These are phyloP conservation scores for Promerops cafer DNA, from an alignment of 2,113 vertebrate species.

Conservation along the genomic window DNA sequence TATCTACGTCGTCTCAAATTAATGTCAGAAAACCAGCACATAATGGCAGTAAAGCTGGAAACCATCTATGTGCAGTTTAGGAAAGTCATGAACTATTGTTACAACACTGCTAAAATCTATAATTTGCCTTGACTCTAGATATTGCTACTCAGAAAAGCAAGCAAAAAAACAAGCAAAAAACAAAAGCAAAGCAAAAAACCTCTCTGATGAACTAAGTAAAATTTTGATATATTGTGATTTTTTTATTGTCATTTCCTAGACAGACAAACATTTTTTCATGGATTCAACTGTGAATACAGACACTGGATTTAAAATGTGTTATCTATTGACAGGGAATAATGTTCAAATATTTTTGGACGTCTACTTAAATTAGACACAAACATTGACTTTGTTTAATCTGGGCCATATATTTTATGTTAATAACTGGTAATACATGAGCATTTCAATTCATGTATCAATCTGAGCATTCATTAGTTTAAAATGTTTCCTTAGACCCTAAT, in stretches of 20 bases:
- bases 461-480: background rate
- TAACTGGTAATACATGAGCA: background rate
- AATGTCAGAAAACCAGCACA: background rate
- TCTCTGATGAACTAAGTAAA: background rate
- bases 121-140: background rate
- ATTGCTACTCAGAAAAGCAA: background rate
- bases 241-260: background rate
- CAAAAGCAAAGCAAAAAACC: rapidly evolving
- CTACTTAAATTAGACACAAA: background rate
- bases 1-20: slow-evolving; percentile 4
- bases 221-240: background rate
- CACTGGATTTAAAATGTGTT: background rate
- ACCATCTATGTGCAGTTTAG: background rate
- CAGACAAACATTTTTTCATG: background rate
- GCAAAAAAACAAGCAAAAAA: background rate
- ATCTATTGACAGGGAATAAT: background rate
- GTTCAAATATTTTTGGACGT: background rate
- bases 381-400: background rate
- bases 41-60: background rate
- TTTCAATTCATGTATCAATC: background rate
- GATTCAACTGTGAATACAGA: background rate
- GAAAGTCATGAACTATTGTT: background rate
- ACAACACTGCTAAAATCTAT: background rate
- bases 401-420: background rate
- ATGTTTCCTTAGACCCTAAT: background rate